Evolutionary conservation across 1,140 invertebrate species (phyloP).

Genomic region (Probaryconus sp.): DNA sequence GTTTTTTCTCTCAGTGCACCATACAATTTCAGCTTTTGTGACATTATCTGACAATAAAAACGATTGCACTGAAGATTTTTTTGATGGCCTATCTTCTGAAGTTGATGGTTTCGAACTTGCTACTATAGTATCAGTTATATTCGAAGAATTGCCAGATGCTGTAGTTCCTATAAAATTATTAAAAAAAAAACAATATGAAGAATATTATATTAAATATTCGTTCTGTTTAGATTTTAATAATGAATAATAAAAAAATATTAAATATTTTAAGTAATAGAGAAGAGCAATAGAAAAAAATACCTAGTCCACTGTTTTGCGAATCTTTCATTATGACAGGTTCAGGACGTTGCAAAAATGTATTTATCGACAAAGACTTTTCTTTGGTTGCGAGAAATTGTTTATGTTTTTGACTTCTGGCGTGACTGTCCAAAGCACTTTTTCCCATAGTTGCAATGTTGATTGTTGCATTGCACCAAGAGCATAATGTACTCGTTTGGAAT

Average conservation of each 20-base stretch:
- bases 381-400: background rate
- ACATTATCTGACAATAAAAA: slow-evolving; percentile 26
- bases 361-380: background rate
- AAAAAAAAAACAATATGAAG: too few relatives aligned
- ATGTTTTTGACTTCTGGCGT: slow-evolving; percentile 15
- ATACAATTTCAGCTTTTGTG: slow-evolving; percentile 43
- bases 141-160: too few relatives aligned
- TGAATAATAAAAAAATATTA: too few relatives aligned
- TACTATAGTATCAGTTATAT: too few relatives aligned
- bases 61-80: background rate
- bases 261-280: too few relatives aligned
- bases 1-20: too few relatives aligned
- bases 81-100: too few relatives aligned
- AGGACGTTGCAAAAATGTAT: background rate
- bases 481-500: slow-evolving; percentile 2
- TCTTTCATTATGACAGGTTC: too few relatives aligned
- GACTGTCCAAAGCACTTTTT: slow-evolving; percentile 27
- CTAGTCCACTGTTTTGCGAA: background rate
- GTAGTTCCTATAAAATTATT: too few relatives aligned
- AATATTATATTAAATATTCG: too few relatives aligned
- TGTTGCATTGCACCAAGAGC: slow-evolving; percentile 14
- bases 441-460: slow-evolving; percentile 17
- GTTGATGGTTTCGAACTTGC: too few relatives aligned
- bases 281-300: background rate
- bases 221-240: too few relatives aligned